Evolutionary conservation across 53 echinoderm and acorn worm genomes (phyloP).

Genomic region (Apostichopus leukothele): DNA sequence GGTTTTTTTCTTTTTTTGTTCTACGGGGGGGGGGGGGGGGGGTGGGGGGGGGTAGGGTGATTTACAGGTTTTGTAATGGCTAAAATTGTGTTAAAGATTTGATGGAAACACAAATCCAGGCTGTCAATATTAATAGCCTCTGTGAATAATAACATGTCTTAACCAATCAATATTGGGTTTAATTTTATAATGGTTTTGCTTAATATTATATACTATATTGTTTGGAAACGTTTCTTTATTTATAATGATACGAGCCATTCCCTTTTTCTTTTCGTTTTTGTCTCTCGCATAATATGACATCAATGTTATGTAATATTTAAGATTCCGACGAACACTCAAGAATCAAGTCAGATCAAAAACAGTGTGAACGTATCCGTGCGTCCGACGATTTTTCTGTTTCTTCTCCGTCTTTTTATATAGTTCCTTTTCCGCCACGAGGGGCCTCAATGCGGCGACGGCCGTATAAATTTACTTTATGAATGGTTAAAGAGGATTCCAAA

Average conservation of each 20-base stretch:
- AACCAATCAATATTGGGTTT: no score
- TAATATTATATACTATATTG: background rate
- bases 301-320: slow-evolving; percentile 1
- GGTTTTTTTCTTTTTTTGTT: no score
- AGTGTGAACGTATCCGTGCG: slow-evolving; percentile 7
- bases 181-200: no score
- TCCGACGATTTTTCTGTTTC: slow-evolving; percentile 11
- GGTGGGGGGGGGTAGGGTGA: background rate
- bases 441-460: slow-evolving; percentile 9
- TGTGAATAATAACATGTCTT: no score
- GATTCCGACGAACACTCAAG: background rate
- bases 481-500: slow-evolving; percentile 23
- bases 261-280: background rate
- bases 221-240: background rate
- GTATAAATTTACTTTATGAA: slow-evolving; percentile 47
- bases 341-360: slow-evolving; percentile 17
- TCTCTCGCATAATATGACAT: background rate
- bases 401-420: background rate
- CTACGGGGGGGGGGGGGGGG: no score
- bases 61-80: no score
- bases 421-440: slow-evolving; percentile 7
- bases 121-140: no score
- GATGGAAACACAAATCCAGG: no score
- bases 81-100: no score
- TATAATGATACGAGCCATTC: background rate